Evolutionary conservation across 2,797 vertebrate genomes (phyloP), one percentile per base, ranked within the genome.

Genomic region (Danio albolineatus): DNA sequence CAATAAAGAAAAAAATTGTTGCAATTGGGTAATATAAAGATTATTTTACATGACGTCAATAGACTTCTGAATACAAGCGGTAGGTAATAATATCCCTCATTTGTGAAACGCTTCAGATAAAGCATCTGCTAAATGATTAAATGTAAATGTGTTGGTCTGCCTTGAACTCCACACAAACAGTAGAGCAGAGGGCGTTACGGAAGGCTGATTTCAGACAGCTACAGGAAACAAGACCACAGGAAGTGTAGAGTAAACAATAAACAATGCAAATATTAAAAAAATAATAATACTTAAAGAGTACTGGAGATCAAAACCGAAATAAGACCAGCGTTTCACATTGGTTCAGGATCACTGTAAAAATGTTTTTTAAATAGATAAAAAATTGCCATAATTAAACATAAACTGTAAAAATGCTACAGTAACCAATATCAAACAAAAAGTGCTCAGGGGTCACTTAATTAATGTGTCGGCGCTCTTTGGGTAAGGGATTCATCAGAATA

Each of bases 111-210:
- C 60, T 54, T 76, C 17, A 38, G 49, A 65, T 65, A 65, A 54
- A 65, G 48, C 51, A 41, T 76, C 61, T 43, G 17, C 48, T 54
- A 41, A 54, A 65, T 44, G 38, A 76, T 56, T 56, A n/a, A 76
- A 56, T 17, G 61, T 76, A 76, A 76, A 54, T 54, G 36, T 41
- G 36, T 49, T 36, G 39, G 3, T 14, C n/a, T 19, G 56, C 14
- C 10, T 76, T 76, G 74, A 66, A 61, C 51, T 66, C 61, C 39
- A 66, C 51, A 76, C 51, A 43, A 66, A 76, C 49, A 65, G 60
- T 61, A 43, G 62, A n/a, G 74, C 49, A 65, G 19, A 66, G 19
- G 66, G 19, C 60, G 7, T 54, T 36, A 64, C 13, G 19, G 36
- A 43, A 53, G 60, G 46, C 2, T 9, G 17, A 53, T 54, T 54